These are phyloP conservation scores for Trichacis sp. DNA, from an alignment of 2,888 invertebrate genomes.

Conservation along the genomic window DNA sequence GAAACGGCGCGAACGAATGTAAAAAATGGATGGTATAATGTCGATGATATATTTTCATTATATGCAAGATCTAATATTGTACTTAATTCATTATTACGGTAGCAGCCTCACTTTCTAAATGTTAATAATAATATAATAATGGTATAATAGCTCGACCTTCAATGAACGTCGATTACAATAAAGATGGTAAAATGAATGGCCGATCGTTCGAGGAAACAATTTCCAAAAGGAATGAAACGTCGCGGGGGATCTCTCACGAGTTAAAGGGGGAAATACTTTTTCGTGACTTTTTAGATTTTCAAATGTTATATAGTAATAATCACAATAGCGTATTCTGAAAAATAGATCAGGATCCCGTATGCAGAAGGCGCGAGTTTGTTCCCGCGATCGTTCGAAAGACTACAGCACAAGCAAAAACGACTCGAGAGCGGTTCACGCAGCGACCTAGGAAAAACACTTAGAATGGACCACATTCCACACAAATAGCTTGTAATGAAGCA, in stretches of 20 bases:
- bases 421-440: neutral
- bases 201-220: constrained; percentile 51
- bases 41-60: constrained; percentile 60
- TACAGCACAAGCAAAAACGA: constrained; percentile 41
- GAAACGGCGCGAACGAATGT: constrained; percentile 45
- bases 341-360: constrained; percentile 67
- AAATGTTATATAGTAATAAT: constrained; percentile 66
- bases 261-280: constrained; percentile 43
- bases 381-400: constrained; percentile 34
- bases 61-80: constrained; percentile 68
- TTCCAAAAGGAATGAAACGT: constrained; percentile 26
- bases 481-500: neutral
- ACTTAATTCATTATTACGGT: constrained; percentile 68
- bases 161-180: constrained; percentile 63
- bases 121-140: constrained; percentile 67
- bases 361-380: constrained; percentile 59
- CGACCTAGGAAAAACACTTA: neutral
- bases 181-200: constrained; percentile 61
- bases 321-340: constrained; percentile 69
- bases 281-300: constrained; percentile 55
- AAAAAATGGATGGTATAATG: constrained; percentile 55
- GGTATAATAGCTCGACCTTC: constrained; percentile 66
- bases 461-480: too few relatives aligned
- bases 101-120: constrained; percentile 69
- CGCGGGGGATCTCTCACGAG: constrained; percentile 15